Evolutionary conservation across 1,140 invertebrate species (phyloP).

Genomic region (Brachionus sp.): DNA sequence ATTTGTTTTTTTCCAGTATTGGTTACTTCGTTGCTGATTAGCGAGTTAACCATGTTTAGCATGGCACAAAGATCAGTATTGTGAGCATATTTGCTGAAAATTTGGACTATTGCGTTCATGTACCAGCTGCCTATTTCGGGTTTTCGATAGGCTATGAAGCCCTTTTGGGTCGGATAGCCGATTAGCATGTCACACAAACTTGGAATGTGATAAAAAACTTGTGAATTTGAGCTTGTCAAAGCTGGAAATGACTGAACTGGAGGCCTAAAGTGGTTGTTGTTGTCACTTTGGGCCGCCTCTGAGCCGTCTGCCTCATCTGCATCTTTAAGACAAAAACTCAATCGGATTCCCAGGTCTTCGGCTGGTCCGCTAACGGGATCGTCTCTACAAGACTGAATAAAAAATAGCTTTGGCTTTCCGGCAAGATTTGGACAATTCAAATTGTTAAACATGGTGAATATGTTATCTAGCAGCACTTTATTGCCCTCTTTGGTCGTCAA

Average conservation of each 20-base stretch:
- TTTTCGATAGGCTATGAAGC: constrained; percentile 46
- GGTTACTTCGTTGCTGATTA: constrained; percentile 28
- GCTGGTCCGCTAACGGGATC: constrained; percentile 34
- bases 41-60: constrained; percentile 45
- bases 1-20: constrained; percentile 46
- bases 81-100: constrained; percentile 37
- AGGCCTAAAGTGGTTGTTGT: not conserved
- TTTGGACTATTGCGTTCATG: constrained; percentile 43
- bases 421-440: constrained; percentile 63
- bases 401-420: constrained; percentile 73
- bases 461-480: constrained; percentile 19
- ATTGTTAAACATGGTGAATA: constrained; percentile 63
- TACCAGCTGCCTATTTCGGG: constrained; percentile 46
- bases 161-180: constrained; percentile 44
- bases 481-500: constrained; percentile 36
- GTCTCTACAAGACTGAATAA: constrained; percentile 72
- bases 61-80: constrained; percentile 45
- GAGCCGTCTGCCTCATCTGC: constrained; percentile 17
- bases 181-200: constrained; percentile 42
- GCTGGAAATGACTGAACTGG: not conserved
- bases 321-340: not conserved
- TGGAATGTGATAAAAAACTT: constrained; percentile 23
- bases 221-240: not conserved
- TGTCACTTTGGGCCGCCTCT: not conserved
- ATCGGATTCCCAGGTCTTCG: constrained; percentile 20